Evolutionary conservation across 2,113 vertebrate species (phyloP).

Genomic region (Apteryx owenii): DNA sequence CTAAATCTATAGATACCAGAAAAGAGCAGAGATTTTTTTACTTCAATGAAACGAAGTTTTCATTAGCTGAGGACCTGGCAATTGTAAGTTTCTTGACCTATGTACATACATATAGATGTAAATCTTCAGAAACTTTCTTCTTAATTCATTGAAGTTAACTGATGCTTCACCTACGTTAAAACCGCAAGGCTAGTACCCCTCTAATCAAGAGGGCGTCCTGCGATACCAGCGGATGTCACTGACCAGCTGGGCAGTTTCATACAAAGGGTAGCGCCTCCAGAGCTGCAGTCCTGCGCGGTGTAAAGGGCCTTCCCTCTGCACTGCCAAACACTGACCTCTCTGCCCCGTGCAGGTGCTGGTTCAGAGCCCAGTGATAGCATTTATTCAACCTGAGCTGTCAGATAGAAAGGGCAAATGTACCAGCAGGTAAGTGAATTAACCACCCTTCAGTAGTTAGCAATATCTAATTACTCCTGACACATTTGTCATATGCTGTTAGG

Average conservation of each 20-base stretch:
- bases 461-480: conserved; percentile 62
- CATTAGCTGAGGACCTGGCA: neutral
- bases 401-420: conserved; percentile 52
- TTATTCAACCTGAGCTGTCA: conserved; percentile 58
- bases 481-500: conserved; percentile 36
- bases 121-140: neutral
- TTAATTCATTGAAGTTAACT: neutral
- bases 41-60: neutral
- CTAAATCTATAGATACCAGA: neutral
- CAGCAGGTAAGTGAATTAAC: conserved; percentile 47
- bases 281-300: neutral
- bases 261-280: neutral
- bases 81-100: neutral
- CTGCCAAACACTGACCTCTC: conserved; percentile 19
- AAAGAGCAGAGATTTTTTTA: neutral
- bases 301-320: neutral
- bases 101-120: neutral
- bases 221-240: neutral
- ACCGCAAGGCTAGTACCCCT: neutral
- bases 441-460: conserved; percentile 53
- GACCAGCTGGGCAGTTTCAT: accelerated
- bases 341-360: neutral
- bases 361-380: conserved; percentile 13
- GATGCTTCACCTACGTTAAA: neutral
- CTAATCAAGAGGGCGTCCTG: neutral